phyloP scores from a whole-genome alignment of 2,888 invertebrate genomes.

The Dynastes grantii region DNA sequence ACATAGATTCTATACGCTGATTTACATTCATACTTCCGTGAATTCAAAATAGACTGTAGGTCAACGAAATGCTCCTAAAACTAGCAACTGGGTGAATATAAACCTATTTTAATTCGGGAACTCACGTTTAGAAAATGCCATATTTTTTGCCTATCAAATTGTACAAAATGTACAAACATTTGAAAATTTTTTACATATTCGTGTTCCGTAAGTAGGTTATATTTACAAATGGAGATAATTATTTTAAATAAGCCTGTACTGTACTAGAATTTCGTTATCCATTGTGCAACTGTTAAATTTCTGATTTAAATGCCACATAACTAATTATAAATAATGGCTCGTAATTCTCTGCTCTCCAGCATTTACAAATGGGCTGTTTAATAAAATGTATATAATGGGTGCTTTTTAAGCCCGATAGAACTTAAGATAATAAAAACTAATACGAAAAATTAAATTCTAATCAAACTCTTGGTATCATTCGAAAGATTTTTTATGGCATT shows the following conservation, averaged over 20 bases:
- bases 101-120: conserved; percentile 17
- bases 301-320: no score
- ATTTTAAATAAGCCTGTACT: background rate
- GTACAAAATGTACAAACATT: conserved; percentile 7
- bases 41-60: conserved; percentile 38
- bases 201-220: background rate
- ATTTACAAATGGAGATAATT: background rate
- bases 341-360: no score
- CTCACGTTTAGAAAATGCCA: background rate
- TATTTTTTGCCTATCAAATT: background rate
- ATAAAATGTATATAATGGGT: no score
- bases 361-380: no score
- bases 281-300: background rate
- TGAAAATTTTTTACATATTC: conserved; percentile 1
- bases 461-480: no score
- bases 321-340: no score
- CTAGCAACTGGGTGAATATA: conserved; percentile 13
- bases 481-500: no score
- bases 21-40: conserved; percentile 19
- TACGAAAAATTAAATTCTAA: no score
- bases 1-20: background rate
- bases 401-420: no score
- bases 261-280: background rate
- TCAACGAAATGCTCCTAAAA: conserved; percentile 36
- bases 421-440: no score